Conservation (phyloP, 2,888 invertebrate genomes). For the Linnaemya vulpina region DNA sequence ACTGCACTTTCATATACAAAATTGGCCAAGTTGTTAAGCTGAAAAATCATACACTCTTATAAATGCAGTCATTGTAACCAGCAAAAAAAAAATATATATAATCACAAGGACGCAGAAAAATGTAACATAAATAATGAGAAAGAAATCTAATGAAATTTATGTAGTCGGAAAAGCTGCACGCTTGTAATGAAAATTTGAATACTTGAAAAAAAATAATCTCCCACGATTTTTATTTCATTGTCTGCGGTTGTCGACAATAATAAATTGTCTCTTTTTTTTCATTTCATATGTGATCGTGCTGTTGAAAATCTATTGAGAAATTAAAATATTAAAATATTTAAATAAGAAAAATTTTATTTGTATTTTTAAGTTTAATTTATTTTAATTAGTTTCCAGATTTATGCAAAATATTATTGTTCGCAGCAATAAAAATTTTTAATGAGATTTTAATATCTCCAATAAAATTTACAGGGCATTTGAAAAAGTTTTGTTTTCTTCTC, state of each 20-base stretch:
- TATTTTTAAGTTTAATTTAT: background rate
- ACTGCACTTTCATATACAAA: background rate
- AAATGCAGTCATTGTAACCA: background rate
- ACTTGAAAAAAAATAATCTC: background rate
- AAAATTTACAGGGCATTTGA: background rate
- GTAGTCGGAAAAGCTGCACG: background rate
- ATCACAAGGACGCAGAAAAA: background rate
- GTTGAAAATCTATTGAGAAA: background rate
- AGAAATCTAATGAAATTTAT: background rate
- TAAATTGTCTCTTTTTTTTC: background rate
- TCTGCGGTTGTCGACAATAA: background rate
- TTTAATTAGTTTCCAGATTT: background rate
- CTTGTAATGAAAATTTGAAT: background rate
- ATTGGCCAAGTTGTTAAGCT: background rate
- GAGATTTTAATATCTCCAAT: background rate
- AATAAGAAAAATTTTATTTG: too few relatives aligned
- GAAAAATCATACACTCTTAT: background rate
- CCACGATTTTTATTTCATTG: background rate
- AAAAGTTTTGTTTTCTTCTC: background rate
- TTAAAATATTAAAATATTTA: background rate
- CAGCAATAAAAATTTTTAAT: conserved; percentile 19
- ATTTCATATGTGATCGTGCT: background rate
- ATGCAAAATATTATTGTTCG: conserved; percentile 4
- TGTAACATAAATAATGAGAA: background rate
- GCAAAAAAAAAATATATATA: background rate